Evolutionary conservation across 1,140 invertebrate genomes (phyloP), one percentile per base, ranked within the genome.

Genomic region (Solenopsis invicta): DNA sequence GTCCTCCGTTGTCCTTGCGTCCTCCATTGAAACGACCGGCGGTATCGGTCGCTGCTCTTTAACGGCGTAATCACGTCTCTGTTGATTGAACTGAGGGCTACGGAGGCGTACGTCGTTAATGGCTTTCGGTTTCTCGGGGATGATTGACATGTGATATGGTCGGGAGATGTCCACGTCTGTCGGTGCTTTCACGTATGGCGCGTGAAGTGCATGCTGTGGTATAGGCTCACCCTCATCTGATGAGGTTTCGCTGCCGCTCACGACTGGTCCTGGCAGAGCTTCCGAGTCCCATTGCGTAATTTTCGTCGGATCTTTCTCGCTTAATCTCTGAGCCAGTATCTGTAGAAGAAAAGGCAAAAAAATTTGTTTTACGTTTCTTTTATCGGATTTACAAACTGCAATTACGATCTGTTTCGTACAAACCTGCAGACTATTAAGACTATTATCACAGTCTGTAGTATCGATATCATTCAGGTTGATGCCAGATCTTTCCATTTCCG

Each of bases 381-480:
- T 77, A 37, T 64, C 24, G 4, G 16, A 8, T 67, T 76, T 50
- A 21, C 8, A 48, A 67, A 61, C 24, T 29, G 24, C 45, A 74
- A 0, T 59, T 80, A 41, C 0, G 12, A 29, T n/a, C 45, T 48
- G 16, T 67, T 74, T 12, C 12, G 2, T 90, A 94, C 91, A 88
- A 93, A 97, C 97, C 96, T 97, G 97, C 89, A 98, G 96, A 95
- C 98, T 99, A 91, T 97, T 97, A 85, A 99, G 96, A 86, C 98
- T 98, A 96, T 98, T 98, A 92, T 98, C 98, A 96, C 98, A 99
- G 95, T 99, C 98, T 34, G 98, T 98, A 3, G 98, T 99, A 94
- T 99, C 98, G 91, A 99, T 99, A 94, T 99, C 98, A 87, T 98
- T 99, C 85, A 99, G 96, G 95, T 98, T 98, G 62, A 98, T 96